phyloP scores from a whole-genome alignment of 1,140 invertebrate genomes.

The Philaenus spumarius region DNA sequence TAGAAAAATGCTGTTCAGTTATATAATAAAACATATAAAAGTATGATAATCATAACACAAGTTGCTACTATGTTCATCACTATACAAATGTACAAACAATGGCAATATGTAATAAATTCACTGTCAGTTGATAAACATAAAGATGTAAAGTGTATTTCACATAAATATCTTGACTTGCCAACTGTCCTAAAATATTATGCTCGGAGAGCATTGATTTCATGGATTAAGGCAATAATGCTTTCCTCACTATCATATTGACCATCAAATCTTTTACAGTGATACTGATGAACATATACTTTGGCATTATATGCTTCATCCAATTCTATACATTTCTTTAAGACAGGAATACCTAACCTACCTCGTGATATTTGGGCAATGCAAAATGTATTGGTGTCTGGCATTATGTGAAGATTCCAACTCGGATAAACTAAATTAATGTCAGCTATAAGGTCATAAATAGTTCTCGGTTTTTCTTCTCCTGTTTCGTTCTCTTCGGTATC shows the following conservation, averaged over 20 bases:
- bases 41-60: too few species aligned
- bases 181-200: slow-evolving; percentile 1
- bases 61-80: too few species aligned
- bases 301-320: slow-evolving; percentile 21
- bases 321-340: slow-evolving; percentile 25
- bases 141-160: too few species aligned
- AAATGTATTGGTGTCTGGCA: slow-evolving; percentile 20
- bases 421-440: slow-evolving; percentile 19
- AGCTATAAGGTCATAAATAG: slow-evolving; percentile 22
- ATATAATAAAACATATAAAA: too few species aligned
- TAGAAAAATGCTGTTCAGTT: too few species aligned
- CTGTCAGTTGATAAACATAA: too few species aligned
- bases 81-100: too few species aligned
- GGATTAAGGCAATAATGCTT: slow-evolving; percentile 16
- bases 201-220: slow-evolving; percentile 20
- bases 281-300: slow-evolving; percentile 25
- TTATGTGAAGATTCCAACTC: slow-evolving; percentile 25
- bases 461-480: slow-evolving; percentile 3
- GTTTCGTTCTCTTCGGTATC: neutral
- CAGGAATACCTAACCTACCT: slow-evolving; percentile 19
- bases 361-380: slow-evolving; percentile 23
- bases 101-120: too few species aligned
- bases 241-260: slow-evolving; percentile 23
- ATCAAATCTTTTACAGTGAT: slow-evolving; percentile 23
- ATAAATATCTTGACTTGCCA: too few species aligned